These are phyloP conservation scores for Drosophila orena DNA, from an alignment of 1,140 invertebrate genomes.

Conservation along the genomic window DNA sequence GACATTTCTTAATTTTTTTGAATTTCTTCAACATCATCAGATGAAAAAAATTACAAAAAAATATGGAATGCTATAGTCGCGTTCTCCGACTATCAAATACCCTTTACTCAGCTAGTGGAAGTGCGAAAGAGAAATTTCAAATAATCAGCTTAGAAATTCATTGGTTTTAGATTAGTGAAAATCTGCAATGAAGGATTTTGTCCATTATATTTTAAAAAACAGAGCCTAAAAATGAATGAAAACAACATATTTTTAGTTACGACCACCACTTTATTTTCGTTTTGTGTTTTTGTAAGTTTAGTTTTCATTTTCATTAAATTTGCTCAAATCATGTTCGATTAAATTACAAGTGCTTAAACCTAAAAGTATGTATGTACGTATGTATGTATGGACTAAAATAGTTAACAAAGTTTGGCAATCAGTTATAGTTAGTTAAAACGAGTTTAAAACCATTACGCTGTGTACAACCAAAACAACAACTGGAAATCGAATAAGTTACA, in stretches of 20 bases:
- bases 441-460: slow-evolving; percentile 55
- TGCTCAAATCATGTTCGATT: slow-evolving; percentile 80
- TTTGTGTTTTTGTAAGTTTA: slow-evolving; percentile 72
- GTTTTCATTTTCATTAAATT: slow-evolving; percentile 79
- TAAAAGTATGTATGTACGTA: slow-evolving; percentile 74
- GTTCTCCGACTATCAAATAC: too few species aligned
- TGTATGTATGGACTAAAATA: slow-evolving; percentile 81
- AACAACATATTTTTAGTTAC: slow-evolving; percentile 52
- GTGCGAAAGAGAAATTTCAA: too few species aligned
- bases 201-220: too few species aligned
- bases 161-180: too few species aligned
- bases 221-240: not conserved
- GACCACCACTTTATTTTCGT: slow-evolving; percentile 80
- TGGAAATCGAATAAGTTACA: slow-evolving; percentile 70
- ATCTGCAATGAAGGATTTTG: too few species aligned
- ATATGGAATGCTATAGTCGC: too few species aligned
- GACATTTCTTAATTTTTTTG: too few species aligned
- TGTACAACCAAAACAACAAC: slow-evolving; percentile 70
- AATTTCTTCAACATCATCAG: too few species aligned
- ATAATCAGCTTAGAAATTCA: too few species aligned
- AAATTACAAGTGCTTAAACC: slow-evolving; percentile 80
- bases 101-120: too few species aligned
- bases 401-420: slow-evolving; percentile 75
- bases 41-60: too few species aligned
- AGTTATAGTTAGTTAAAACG: slow-evolving; percentile 67